These are phyloP conservation scores for Zoanthus solanderi DNA, from an alignment of 92 coral and sea anemone genomes.

Conservation along the genomic window DNA sequence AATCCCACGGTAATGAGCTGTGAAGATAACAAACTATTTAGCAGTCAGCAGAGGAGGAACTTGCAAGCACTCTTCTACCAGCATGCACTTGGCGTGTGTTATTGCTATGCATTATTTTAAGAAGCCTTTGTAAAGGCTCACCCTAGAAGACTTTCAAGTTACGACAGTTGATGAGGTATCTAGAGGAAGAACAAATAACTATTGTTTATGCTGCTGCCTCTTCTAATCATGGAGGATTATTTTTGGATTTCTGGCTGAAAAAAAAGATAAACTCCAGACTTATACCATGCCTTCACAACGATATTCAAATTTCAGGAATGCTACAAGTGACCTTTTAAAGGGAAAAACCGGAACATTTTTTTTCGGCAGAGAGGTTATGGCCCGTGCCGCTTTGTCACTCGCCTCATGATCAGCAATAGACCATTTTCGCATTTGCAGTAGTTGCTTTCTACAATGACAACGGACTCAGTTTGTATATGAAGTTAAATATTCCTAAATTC, in stretches of 20 bases:
- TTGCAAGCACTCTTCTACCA: conserved; percentile 49
- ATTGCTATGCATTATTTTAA: conserved; percentile 50
- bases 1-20: conserved; percentile 64
- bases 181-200: conserved; percentile 21
- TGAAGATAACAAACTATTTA: conserved; percentile 41
- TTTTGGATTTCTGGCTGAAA: neutral
- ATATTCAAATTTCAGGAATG: too few relatives aligned
- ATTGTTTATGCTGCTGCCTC: neutral
- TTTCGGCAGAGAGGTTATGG: neutral
- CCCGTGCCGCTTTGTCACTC: too few relatives aligned
- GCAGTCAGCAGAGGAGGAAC: conserved; percentile 57
- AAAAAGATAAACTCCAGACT: too few relatives aligned
- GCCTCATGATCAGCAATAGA: too few relatives aligned
- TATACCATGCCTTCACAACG: too few relatives aligned
- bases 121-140: conserved; percentile 52
- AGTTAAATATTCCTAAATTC: too few relatives aligned
- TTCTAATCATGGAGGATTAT: conserved; percentile 41
- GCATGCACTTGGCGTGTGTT: conserved; percentile 39
- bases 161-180: conserved; percentile 51
- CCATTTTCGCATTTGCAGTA: too few relatives aligned
- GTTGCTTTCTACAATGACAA: too few relatives aligned
- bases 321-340: too few relatives aligned
- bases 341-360: too few relatives aligned
- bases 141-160: conserved; percentile 49
- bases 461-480: too few relatives aligned